phyloP scores from a whole-genome alignment of 2,888 invertebrate species.

The Drosophila subsilvestris region DNA sequence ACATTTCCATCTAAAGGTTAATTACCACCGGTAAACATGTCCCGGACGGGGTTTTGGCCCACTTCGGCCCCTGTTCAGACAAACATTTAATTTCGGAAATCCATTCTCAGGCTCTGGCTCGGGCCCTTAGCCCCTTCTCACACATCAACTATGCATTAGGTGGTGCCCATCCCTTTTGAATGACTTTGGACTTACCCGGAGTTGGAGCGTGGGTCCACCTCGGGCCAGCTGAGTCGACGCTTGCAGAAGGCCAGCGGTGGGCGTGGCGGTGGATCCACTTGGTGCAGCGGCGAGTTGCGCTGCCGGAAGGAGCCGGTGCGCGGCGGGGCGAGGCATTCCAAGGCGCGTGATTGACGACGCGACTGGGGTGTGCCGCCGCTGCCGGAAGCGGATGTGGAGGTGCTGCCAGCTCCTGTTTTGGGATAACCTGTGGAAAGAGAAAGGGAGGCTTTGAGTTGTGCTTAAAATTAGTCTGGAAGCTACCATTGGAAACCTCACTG shows the following conservation, averaged over 20 bases:
- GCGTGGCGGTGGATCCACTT: constrained; percentile 85
- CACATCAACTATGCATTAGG: constrained; percentile 65
- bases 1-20: constrained; percentile 47
- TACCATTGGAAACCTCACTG: background rate
- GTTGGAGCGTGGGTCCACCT: constrained; percentile 92
- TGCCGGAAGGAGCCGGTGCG: constrained; percentile 87
- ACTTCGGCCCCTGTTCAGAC: constrained; percentile 11
- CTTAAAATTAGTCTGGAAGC: background rate
- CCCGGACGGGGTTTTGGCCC: background rate
- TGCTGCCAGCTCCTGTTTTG: constrained; percentile 87
- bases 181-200: constrained; percentile 88
- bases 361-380: constrained; percentile 76
- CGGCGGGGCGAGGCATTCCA: constrained; percentile 87
- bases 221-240: constrained; percentile 92
- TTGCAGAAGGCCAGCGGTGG: constrained; percentile 91
- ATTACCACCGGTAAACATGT: constrained; percentile 58
- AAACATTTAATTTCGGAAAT: constrained; percentile 43
- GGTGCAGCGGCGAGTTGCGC: constrained; percentile 82
- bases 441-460: background rate
- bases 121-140: constrained; percentile 4
- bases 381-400: constrained; percentile 65
- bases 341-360: constrained; percentile 86
- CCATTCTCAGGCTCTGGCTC: constrained; percentile 49
- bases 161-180: background rate
- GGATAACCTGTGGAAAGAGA: constrained; percentile 86